Percentiles rank a stretch among this genome's conserved stretches.
Conservation (phyloP, 2,797 vertebrate genomes). For the Dryobates pubescens region DNA sequence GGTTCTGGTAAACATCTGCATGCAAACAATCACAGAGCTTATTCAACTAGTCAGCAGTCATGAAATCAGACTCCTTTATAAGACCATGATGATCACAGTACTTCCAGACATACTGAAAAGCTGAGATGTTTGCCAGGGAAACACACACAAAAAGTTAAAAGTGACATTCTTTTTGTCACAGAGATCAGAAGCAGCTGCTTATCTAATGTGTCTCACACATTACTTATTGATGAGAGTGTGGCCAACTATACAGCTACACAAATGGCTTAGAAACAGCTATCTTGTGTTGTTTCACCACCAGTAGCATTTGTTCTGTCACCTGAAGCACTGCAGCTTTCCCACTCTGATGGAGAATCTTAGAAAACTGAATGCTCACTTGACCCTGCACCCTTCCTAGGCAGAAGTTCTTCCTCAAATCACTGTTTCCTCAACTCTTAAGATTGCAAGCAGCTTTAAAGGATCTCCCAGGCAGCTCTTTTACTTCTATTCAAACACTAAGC, state of each 20-base stretch:
- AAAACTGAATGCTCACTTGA: background rate
- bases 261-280: background rate
- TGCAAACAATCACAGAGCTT: background rate
- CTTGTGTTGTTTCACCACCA: background rate
- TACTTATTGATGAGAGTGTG: background rate
- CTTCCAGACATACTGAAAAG: background rate
- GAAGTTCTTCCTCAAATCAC: background rate
- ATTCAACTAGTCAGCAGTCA: background rate
- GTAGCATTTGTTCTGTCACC: background rate
- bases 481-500: background rate
- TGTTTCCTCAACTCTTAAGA: background rate
- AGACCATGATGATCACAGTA: background rate
- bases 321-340: background rate
- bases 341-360: background rate
- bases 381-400: background rate
- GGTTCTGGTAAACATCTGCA: background rate
- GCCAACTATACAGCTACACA: background rate
- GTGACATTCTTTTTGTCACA: background rate
- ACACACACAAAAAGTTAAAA: background rate
- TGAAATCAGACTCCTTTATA: background rate
- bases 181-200: background rate
- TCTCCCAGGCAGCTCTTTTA: background rate
- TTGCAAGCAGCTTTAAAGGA: background rate
- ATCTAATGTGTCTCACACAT: background rate
- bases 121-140: background rate